A percentile compares a stretch with the other conserved stretches of the same genome.
Evolutionary conservation across 2,113 vertebrate species (phyloP).

Genomic region (Martes martes): DNA sequence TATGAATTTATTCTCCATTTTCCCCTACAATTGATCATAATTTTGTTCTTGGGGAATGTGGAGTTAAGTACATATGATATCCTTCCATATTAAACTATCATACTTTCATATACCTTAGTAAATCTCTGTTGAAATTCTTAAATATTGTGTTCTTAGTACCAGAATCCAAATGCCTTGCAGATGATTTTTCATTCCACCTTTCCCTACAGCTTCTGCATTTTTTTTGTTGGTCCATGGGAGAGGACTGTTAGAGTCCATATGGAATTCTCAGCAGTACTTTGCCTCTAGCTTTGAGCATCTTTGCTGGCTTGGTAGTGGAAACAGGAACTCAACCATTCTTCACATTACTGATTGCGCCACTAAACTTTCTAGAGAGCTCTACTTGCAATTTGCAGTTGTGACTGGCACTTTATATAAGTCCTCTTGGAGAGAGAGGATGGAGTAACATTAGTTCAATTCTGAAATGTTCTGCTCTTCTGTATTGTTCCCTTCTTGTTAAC

Average conservation of each 20-base stretch:
- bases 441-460: background rate
- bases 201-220: background rate
- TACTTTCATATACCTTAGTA: background rate
- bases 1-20: background rate
- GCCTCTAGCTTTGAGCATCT: background rate
- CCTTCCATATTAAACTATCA: background rate
- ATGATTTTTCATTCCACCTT: background rate
- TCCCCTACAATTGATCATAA: background rate
- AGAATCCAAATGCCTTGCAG: background rate
- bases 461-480: background rate
- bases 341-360: background rate
- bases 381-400: background rate
- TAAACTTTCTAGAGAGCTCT: slow-evolving; percentile 36
- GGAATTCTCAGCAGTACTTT: background rate
- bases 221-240: background rate
- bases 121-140: background rate
- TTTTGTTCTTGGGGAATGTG: background rate
- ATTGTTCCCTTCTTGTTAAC: background rate
- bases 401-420: background rate
- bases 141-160: background rate
- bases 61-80: background rate
- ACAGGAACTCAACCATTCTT: background rate
- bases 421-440: background rate
- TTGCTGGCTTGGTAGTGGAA: background rate
- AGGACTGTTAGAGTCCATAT: background rate